Conservation (phyloP, 35 echinoderm and acorn worm species). For the Diadema setosum region DNA sequence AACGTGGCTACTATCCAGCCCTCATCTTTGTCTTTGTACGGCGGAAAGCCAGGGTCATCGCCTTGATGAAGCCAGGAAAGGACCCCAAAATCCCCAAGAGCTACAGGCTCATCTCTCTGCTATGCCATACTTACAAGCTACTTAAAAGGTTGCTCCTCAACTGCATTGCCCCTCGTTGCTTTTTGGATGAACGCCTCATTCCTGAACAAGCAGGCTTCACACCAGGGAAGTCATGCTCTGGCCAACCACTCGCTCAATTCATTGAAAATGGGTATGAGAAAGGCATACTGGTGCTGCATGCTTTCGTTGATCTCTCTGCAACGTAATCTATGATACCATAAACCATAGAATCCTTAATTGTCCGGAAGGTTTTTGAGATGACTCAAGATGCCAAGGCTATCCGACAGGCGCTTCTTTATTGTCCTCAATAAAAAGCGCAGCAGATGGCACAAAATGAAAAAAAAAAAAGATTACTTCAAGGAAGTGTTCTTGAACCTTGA, state of each 20-base stretch:
- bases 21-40: no score
- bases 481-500: neutral
- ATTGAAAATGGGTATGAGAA: no score
- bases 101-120: slow-evolving; percentile 28
- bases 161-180: slow-evolving; percentile 21
- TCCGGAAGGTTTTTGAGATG: neutral
- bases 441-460: slow-evolving; percentile 23
- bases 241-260: no score
- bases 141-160: neutral
- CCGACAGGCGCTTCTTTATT: neutral
- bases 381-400: no score
- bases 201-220: slow-evolving; percentile 28
- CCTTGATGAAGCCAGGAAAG: neutral
- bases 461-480: no score
- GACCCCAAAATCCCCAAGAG: neutral
- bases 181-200: slow-evolving; percentile 34
- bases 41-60: slow-evolving; percentile 18
- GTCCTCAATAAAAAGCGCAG: neutral
- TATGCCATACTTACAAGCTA: slow-evolving; percentile 44
- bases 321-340: neutral
- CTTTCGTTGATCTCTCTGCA: slow-evolving; percentile 23
- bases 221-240: neutral
- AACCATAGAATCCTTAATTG: slow-evolving; percentile 38
- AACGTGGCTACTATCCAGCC: no score
- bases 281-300: neutral